These are phyloP conservation scores for Tupiocoris notatus DNA, from an alignment of 2,888 invertebrate species.

Conservation along the genomic window DNA sequence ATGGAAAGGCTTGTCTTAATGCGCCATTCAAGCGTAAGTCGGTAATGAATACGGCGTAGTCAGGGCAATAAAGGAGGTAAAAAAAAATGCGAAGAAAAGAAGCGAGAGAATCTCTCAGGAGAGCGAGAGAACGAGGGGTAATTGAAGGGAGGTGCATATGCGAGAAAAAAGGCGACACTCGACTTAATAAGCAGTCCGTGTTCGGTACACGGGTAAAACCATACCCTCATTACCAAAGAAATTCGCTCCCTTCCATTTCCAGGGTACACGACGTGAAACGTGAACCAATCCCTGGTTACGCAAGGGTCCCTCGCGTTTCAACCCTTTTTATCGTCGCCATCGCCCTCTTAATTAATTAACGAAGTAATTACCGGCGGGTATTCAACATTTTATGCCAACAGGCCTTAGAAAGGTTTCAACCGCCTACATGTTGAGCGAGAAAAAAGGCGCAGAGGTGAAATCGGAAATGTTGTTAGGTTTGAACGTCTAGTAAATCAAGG, in stretches of 20 bases:
- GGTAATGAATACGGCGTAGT: conserved; percentile 25
- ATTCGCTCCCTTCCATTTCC: background rate
- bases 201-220: background rate
- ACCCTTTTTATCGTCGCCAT: background rate
- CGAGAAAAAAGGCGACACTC: conserved; percentile 20
- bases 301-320: background rate
- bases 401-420: background rate
- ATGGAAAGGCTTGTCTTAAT: conserved; percentile 28
- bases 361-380: conserved; percentile 39
- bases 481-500: too few relatives aligned
- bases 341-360: conserved; percentile 38
- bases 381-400: conserved; percentile 32
- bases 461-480: too few relatives aligned
- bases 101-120: background rate
- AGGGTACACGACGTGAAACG: background rate
- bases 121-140: conserved; percentile 26
- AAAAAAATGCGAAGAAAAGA: background rate
- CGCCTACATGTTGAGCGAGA: too few relatives aligned
- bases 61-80: background rate
- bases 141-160: conserved; percentile 18
- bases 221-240: conserved; percentile 28
- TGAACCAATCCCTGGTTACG: background rate
- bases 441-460: too few relatives aligned
- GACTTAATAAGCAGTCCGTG: conserved; percentile 33
- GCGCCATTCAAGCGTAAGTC: conserved; percentile 27